Conservation (phyloP, 2,113 vertebrate species). For the Phalacrocorax carbo region DNA sequence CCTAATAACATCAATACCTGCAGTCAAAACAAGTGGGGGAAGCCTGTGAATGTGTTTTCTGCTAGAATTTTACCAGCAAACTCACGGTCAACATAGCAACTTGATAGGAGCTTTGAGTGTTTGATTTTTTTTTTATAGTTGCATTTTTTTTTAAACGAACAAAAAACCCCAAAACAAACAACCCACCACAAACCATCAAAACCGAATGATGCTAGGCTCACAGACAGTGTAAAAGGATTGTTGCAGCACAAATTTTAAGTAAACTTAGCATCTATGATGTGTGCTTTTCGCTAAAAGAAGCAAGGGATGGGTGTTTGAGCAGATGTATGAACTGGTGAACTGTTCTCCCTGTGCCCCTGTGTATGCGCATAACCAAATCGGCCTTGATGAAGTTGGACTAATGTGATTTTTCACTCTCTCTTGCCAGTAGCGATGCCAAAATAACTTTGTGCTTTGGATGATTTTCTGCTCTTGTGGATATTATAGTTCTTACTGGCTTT, state of each 20-base stretch:
- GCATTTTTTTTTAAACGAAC: background rate
- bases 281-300: background rate
- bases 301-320: background rate
- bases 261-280: background rate
- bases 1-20: background rate
- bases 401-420: background rate
- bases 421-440: background rate
- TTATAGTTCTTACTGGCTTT: background rate
- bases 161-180: too few species aligned
- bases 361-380: background rate
- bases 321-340: background rate
- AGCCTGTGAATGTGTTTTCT: background rate
- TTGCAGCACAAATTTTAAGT: background rate
- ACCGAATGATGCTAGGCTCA: background rate
- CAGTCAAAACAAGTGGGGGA: background rate
- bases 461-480: background rate
- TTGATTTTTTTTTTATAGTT: background rate
- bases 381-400: background rate
- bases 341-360: accelerated
- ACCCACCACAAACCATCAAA: too few species aligned
- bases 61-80: background rate
- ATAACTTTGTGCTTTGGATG: background rate
- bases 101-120: background rate
- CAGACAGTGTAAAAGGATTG: background rate
- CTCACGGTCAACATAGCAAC: background rate